Percentiles rank a stretch among this genome's conserved stretches.
These are phyloP conservation scores for Pandemis heparana DNA, from an alignment of 2,888 invertebrate species.

Conservation along the genomic window DNA sequence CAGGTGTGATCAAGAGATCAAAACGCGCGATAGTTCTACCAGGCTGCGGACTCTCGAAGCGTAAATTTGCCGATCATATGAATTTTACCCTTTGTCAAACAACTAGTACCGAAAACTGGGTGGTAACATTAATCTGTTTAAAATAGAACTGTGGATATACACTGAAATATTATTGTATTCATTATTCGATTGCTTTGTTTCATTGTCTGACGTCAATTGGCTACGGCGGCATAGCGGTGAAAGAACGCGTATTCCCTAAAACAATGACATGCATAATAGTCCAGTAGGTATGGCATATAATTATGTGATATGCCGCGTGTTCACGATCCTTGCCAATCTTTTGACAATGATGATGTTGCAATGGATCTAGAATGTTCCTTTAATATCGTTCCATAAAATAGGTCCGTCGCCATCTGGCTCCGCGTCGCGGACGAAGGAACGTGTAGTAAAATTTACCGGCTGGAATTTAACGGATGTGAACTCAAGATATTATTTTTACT, in stretches of 20 bases:
- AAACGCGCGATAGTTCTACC: slow-evolving; percentile 6
- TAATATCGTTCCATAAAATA: slow-evolving; percentile 14
- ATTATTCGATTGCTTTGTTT: slow-evolving; percentile 38
- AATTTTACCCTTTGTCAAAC: background rate
- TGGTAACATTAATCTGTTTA: background rate
- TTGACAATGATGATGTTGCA: background rate
- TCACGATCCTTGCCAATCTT: slow-evolving; percentile 2
- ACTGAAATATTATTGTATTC: slow-evolving; percentile 32
- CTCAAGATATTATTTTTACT: background rate
- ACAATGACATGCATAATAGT: slow-evolving; percentile 1
- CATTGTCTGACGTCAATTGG: slow-evolving; percentile 31
- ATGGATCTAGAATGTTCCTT: slow-evolving; percentile 14
- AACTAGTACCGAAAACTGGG: background rate
- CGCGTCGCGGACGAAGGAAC: slow-evolving; percentile 11
- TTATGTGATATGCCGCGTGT: background rate
- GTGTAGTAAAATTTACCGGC: background rate
- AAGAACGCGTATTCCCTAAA: slow-evolving; percentile 11
- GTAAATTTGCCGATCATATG: background rate
- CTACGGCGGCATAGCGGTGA: slow-evolving; percentile 2
- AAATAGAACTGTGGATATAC: background rate
- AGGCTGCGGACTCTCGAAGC: background rate
- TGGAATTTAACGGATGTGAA: slow-evolving; percentile 8
- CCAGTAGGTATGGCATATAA: background rate
- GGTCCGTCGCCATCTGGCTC: slow-evolving; percentile 17
- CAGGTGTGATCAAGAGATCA: slow-evolving; percentile 28